Percentiles rank a stretch among this genome's conserved stretches.
These are phyloP conservation scores for Noturus placidus DNA, from an alignment of 2,113 vertebrate genomes.

Conservation along the genomic window DNA sequence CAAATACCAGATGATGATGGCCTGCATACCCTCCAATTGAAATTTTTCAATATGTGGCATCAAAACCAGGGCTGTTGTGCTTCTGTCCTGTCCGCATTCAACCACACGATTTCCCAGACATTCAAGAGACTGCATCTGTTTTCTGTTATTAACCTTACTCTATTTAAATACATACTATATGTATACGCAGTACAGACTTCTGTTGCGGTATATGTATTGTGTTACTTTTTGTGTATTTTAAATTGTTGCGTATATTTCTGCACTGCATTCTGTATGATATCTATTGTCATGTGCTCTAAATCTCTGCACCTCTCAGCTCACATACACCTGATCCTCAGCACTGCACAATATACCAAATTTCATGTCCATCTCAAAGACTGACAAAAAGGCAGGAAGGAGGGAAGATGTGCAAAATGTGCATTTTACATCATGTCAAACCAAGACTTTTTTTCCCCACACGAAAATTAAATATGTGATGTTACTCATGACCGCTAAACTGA, in stretches of 20 bases:
- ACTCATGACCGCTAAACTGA: background rate
- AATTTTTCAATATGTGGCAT: background rate
- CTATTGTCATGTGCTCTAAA: background rate
- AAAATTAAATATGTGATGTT: background rate
- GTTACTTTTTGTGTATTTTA: background rate
- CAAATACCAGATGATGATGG: background rate
- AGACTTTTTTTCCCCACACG: background rate
- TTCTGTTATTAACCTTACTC: background rate
- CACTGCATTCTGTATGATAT: background rate
- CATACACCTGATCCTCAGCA: background rate
- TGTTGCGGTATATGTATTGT: background rate
- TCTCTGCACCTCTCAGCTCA: background rate
- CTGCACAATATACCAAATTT: background rate
- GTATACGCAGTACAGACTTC: background rate
- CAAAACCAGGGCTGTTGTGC: background rate
- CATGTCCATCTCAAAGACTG: background rate
- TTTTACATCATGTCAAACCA: background rate
- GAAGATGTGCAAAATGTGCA: background rate
- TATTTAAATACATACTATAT: background rate
- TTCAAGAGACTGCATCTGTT: background rate
- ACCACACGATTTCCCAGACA: no score
- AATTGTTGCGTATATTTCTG: background rate
- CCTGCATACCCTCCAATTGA: background rate
- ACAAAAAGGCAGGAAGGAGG: background rate
- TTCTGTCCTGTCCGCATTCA: background rate